Conservation (phyloP, 2,113 vertebrate species). For the Sapayoa aenigma region DNA sequence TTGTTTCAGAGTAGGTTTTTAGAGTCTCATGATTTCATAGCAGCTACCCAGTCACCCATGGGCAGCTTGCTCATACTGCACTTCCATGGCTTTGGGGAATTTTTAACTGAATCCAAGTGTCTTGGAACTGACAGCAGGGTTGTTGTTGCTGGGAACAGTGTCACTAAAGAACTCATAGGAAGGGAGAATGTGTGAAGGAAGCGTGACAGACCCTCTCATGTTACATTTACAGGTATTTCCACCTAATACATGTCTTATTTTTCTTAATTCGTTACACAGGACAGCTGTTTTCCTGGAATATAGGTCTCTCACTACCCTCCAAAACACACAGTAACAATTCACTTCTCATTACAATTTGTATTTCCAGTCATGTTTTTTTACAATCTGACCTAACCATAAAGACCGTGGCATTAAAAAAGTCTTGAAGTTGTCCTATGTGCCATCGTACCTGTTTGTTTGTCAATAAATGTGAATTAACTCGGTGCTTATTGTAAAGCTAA, state of each 20-base stretch:
- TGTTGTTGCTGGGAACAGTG: neutral
- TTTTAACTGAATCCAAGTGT: neutral
- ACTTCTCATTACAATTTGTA: neutral
- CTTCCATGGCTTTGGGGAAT: neutral
- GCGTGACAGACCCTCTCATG: neutral
- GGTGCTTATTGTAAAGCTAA: neutral
- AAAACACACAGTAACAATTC: neutral
- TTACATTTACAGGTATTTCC: neutral
- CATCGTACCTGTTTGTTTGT: neutral
- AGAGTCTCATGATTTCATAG: neutral
- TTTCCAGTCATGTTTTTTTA: neutral
- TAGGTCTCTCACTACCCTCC: neutral
- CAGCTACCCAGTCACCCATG: neutral
- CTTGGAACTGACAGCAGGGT: neutral
- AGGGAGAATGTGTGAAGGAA: neutral
- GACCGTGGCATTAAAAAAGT: neutral
- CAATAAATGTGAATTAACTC: neutral
- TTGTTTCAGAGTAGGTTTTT: neutral
- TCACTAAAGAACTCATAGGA: neutral
- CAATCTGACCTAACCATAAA: neutral
- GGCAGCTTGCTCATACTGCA: neutral
- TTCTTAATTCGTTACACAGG: neutral
- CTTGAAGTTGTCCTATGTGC: neutral
- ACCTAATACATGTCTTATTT: neutral
- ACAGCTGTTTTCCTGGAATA: neutral